Evolutionary conservation across 2,888 invertebrate species (phyloP), one percentile per base, ranked within the genome.

Genomic region (Ennomos quercinarius): DNA sequence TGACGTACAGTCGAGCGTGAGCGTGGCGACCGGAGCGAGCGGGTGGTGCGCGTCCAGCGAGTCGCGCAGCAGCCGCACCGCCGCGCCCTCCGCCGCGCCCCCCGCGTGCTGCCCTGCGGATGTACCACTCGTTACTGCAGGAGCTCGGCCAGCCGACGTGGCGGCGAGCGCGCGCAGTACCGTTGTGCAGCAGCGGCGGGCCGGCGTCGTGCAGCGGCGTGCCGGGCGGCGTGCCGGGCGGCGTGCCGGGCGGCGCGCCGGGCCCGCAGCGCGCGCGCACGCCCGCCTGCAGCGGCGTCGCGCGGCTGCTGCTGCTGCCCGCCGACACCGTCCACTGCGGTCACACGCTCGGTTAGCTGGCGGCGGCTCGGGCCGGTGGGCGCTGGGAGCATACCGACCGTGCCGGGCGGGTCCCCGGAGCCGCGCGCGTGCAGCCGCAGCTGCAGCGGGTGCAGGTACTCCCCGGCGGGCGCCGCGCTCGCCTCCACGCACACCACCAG

Each of bases 1-100:
- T 1, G 38, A 76, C 94, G 93, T 81, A 96, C 96, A 96, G 86
- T 96, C 94, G 68, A 96, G 94, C 55, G 96, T 97, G 51, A 96
- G 93, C 67, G 94, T 92, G 34, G 81, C 85, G 49, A 76, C 72
- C 57, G 59, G 74, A 52, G 68, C 67, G 49, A 78, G 81, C 54
- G 65, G 67, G 71, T 76, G 75, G 52, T 73, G 80, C 66, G 88
- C 76, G 54, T 67, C 81, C 2, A 86, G 77, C 27, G 66, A 67
- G 44, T 77, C 34, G 42, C 74, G 81, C 74, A 80, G 70, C 67
- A 80, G 67, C 48, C 80, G 70, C 67, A 80, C 66, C 49, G 77
- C 2, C 65, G 84, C 65, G 54, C 41, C 54, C 59, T 6, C 27
- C 11, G 10, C 27, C 41, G 38, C 63, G 27, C 56, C 46, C 46